These are phyloP conservation scores for Procapra przewalskii DNA, from an alignment of 2,113 vertebrate genomes.

Conservation along the genomic window DNA sequence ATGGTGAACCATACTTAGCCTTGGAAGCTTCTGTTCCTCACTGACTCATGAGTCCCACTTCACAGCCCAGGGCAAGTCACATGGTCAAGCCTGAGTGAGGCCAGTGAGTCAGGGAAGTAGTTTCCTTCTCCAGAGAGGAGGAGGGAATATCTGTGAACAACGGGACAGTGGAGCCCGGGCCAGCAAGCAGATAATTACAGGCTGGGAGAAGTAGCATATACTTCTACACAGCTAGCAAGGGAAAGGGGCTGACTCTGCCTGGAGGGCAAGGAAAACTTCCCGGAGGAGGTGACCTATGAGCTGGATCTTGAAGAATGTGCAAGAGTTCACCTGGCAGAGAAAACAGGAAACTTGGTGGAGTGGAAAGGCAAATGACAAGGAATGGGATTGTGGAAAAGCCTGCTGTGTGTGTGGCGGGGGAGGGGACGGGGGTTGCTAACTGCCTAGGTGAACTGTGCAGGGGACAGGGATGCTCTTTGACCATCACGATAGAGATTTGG, in stretches of 20 bases:
- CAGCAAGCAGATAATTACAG: neutral
- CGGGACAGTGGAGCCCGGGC: neutral
- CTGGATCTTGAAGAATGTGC: neutral
- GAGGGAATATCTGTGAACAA: neutral
- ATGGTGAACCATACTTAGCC: neutral
- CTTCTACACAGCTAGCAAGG: neutral
- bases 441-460: neutral
- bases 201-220: neutral
- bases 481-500: neutral
- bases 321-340: neutral
- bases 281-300: neutral
- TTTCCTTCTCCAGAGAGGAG: neutral
- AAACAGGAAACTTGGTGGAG: neutral
- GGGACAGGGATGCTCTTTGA: neutral
- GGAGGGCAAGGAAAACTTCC: neutral
- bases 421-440: neutral
- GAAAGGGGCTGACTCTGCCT: neutral
- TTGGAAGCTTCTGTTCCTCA: neutral
- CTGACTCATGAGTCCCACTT: neutral
- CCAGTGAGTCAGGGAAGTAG: neutral
- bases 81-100: neutral
- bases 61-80: neutral
- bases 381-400: neutral
- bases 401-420: accelerated
- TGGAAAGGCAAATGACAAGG: neutral